Evolutionary conservation across 1,140 invertebrate species (phyloP).

Genomic region (Neodiprion fabricii): DNA sequence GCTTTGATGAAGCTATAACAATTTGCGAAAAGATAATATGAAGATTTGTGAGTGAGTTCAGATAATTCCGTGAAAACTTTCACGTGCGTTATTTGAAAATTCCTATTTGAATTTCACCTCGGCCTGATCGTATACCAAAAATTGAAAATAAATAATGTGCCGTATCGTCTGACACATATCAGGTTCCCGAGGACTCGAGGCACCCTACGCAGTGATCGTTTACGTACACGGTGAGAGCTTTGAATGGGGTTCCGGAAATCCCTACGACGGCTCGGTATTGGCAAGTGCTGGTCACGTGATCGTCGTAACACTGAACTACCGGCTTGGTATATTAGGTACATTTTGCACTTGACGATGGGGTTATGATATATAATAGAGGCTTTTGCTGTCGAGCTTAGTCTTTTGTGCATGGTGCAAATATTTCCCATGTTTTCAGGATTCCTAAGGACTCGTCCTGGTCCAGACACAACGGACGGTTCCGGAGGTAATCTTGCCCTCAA

Average conservation of each 20-base stretch:
- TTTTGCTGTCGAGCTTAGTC: not conserved
- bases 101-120: not conserved
- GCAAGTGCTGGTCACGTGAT: constrained; percentile 87
- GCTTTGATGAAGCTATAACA: too few relatives aligned
- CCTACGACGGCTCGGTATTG: constrained; percentile 87
- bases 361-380: too few relatives aligned
- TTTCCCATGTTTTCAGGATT: constrained; percentile 66
- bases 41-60: too few relatives aligned
- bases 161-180: constrained; percentile 35
- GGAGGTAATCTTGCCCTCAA: constrained; percentile 74
- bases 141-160: too few relatives aligned
- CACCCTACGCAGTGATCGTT: constrained; percentile 81
- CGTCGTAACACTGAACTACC: constrained; percentile 89
- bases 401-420: constrained; percentile 8
- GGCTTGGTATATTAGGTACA: constrained; percentile 85
- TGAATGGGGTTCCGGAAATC: constrained; percentile 85
- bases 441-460: constrained; percentile 67
- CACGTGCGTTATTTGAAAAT: too few relatives aligned
- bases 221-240: constrained; percentile 86
- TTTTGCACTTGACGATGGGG: too few relatives aligned
- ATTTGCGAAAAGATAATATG: too few relatives aligned
- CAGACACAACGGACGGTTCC: constrained; percentile 59
- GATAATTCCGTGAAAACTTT: too few relatives aligned
- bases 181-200: constrained; percentile 78
- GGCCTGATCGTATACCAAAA: too few relatives aligned